phyloP scores from a whole-genome alignment of 2,797 vertebrate genomes.

The Dendrocincla fuliginosa region DNA sequence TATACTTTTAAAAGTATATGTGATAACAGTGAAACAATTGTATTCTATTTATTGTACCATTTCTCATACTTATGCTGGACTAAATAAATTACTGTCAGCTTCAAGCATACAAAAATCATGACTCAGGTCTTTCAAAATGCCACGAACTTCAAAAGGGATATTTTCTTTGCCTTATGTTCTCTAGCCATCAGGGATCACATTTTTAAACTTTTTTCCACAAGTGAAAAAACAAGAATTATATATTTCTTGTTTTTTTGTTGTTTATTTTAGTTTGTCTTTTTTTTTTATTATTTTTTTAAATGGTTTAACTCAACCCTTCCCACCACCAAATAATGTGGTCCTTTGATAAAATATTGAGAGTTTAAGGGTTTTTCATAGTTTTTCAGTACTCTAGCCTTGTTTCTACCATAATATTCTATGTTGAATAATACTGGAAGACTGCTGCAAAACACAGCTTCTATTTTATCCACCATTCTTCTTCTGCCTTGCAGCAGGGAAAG shows the following conservation, averaged over 20 bases:
- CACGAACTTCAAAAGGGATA: not conserved
- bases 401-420: not conserved
- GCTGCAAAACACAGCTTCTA: not conserved
- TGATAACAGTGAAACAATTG: not conserved
- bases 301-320: not conserved
- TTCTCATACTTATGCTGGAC: not conserved
- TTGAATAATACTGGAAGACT: not conserved
- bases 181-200: not conserved
- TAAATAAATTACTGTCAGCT: conserved; percentile 23
- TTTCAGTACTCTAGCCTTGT: not conserved
- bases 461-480: not conserved
- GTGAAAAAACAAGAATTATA: not conserved
- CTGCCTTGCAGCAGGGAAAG: not conserved
- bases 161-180: not conserved
- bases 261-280: not conserved
- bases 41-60: not conserved
- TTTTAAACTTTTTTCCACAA: not conserved
- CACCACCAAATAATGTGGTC: not conserved
- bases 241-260: not conserved
- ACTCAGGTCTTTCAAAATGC: conserved; percentile 14
- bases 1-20: not conserved
- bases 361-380: not conserved
- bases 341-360: not conserved
- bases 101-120: not conserved
- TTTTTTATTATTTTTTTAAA: not conserved